These are phyloP conservation scores for Myotis findleyi DNA, from an alignment of 2,797 vertebrate species.

Conservation along the genomic window DNA sequence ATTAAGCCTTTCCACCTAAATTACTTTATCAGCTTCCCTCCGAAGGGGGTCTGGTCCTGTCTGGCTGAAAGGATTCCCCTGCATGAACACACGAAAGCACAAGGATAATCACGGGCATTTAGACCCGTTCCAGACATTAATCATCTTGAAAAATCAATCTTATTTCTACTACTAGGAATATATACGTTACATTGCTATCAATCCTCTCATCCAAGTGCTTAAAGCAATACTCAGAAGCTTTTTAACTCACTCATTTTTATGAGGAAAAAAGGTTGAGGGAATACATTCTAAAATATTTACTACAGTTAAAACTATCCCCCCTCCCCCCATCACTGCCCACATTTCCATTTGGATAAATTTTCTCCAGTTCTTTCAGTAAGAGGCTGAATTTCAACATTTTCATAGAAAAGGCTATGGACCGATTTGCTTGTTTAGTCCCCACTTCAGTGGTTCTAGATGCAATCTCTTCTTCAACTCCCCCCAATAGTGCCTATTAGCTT, in stretches of 20 bases:
- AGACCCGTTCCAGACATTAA: slow-evolving; percentile 21
- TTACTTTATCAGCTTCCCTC: slow-evolving; percentile 78
- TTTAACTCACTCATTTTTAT: slow-evolving; percentile 36
- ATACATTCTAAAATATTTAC: slow-evolving; percentile 61
- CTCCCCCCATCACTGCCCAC: not conserved
- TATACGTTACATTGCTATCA: slow-evolving; percentile 54
- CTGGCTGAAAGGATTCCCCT: slow-evolving; percentile 44
- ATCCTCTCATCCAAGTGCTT: slow-evolving; percentile 15
- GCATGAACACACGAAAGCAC: slow-evolving; percentile 22
- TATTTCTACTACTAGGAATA: slow-evolving; percentile 29
- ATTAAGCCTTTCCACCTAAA: slow-evolving; percentile 79
- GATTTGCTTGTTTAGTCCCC: not conserved
- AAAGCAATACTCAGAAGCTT: slow-evolving; percentile 30
- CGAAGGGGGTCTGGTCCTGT: slow-evolving; percentile 57
- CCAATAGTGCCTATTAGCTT: slow-evolving; percentile 8
- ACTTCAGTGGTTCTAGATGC: not conserved
- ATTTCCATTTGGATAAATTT: slow-evolving; percentile 38
- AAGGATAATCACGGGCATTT: slow-evolving; percentile 47
- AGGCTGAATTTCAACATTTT: slow-evolving; percentile 36
- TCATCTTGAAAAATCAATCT: slow-evolving; percentile 42
- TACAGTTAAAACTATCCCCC: not conserved
- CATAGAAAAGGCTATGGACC: not conserved
- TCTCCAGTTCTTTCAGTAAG: slow-evolving; percentile 40
- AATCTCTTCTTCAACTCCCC: slow-evolving; percentile 46
- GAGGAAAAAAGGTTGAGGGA: not conserved